Conservation (phyloP, 2,888 invertebrate genomes). For the Anoncus sp. region DNA sequence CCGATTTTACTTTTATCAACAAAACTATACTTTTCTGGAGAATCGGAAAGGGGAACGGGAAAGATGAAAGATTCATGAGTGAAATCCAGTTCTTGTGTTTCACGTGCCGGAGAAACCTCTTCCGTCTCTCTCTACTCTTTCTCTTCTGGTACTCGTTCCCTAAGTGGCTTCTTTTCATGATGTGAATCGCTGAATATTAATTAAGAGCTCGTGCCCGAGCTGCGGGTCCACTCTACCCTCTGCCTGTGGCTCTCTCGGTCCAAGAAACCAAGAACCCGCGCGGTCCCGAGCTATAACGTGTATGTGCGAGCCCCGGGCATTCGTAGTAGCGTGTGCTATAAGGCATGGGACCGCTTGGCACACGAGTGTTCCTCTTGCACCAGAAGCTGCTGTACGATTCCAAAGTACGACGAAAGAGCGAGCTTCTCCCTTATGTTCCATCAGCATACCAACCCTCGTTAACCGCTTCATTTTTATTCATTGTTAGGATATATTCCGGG, state of each 20-base stretch:
- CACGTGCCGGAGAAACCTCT: conserved; percentile 31
- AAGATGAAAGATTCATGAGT: conserved; percentile 60
- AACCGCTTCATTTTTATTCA: conserved; percentile 79
- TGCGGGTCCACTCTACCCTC: conserved; percentile 52
- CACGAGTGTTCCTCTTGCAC: conserved; percentile 36
- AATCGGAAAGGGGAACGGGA: conserved; percentile 38
- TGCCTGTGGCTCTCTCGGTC: conserved; percentile 43
- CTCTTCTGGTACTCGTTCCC: conserved; percentile 57
- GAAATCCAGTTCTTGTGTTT: conserved; percentile 60
- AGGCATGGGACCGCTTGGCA: conserved; percentile 34
- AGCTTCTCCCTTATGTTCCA: conserved; percentile 26
- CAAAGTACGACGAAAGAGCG: conserved; percentile 35
- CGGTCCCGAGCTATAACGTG: conserved; percentile 40
- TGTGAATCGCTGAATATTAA: conserved; percentile 78
- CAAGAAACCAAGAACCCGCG: conserved; percentile 48
- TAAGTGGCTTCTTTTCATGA: conserved; percentile 75
- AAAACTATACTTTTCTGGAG: conserved; percentile 18
- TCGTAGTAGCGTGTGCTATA: conserved; percentile 25
- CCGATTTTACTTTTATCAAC: conserved; percentile 40
- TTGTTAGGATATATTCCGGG: conserved; percentile 62
- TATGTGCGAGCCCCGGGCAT: conserved; percentile 42
- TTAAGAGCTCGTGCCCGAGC: conserved; percentile 69
- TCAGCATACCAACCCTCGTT: conserved; percentile 68
- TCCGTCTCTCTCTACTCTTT: conserved; percentile 47
- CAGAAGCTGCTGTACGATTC: conserved; percentile 36